phyloP scores from a whole-genome alignment of 2,888 invertebrate genomes.

The Drosophila planitibia region DNA sequence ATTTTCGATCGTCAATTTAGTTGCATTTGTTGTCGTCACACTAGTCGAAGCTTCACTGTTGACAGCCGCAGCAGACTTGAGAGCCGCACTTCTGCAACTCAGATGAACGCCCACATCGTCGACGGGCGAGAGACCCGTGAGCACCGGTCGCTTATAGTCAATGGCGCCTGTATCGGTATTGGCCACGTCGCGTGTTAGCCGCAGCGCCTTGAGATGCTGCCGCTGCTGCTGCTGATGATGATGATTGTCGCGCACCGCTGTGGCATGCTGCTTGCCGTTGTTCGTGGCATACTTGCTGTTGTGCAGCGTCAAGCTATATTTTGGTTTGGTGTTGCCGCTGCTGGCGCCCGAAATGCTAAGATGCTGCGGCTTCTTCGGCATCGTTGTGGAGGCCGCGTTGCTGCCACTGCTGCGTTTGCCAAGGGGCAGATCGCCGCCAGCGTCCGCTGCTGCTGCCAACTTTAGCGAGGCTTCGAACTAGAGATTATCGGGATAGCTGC shows the following conservation, averaged over 20 bases:
- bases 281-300: constrained; percentile 64
- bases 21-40: constrained; percentile 43
- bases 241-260: constrained; percentile 63
- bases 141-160: constrained; percentile 64
- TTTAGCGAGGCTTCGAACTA: constrained; percentile 83
- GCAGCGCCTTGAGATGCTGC: constrained; percentile 72
- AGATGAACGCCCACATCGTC: constrained; percentile 67
- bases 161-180: constrained; percentile 24
- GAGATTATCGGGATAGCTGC: constrained; percentile 85
- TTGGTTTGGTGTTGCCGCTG: constrained; percentile 54
- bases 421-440: constrained; percentile 27
- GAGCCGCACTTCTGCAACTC: constrained; percentile 37
- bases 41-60: constrained; percentile 63
- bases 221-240: constrained; percentile 65
- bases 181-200: constrained; percentile 63
- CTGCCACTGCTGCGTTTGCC: constrained; percentile 19
- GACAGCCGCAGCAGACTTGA: constrained; percentile 38
- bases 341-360: constrained; percentile 56
- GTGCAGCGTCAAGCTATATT: constrained; percentile 79
- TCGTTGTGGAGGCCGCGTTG: constrained; percentile 58
- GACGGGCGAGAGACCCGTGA: constrained; percentile 50
- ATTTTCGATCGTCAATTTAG: constrained; percentile 53
- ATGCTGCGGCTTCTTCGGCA: constrained; percentile 80
- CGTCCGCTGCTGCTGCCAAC: constrained; percentile 61
- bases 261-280: constrained; percentile 31